Base-by-base conservation (phyloP, 1,140 invertebrate genomes). In the Cydia splendana region DNA sequence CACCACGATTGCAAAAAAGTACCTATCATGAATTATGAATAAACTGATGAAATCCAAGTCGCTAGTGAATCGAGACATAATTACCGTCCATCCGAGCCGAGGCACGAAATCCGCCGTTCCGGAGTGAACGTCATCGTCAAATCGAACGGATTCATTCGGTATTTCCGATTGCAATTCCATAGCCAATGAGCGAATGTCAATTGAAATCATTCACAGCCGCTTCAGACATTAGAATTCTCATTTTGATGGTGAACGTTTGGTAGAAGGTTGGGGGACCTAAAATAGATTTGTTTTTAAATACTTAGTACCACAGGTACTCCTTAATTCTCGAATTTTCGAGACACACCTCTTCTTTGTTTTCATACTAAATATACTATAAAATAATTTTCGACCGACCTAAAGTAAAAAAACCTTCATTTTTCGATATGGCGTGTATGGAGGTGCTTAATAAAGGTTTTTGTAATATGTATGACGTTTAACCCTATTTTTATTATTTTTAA, bases 121-220 rank as follows among this genome's bases (percentile, higher is more conserved):
- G 80, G 79, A 76, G 34, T 75, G 78, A 79, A 79, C 80, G 82
- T 87, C 84, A 85, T 86, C 85, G 85, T 82, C 79, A 86, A 88
- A 91, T 88, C 87, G 84, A 81, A 81, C 79, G 81, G 82, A 89
- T 86, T 90, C 85, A 90, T 88, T 87, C 85, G 85, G 85, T 87
- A 90, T 91, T 91, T 90, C 89, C 87, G 81, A 83, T 83, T 87
- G 88, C 85, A 88, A 86, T 91, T 87, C 85, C 84, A 82, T 76
- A 79, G 82, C 81, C 85, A 90, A 88, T 89, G 67, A 71, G 67
- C 67, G 65, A 69, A 69, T 69, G 65, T 69, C 65, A 69, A 69
- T 69, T 69, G 65, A 71, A 71, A 71, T 71, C 67, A 71, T 38
- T 71, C 67, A 42, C 67, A 71, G 67, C 34, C 18, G 30, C 34